Evolutionary conservation across 2,888 invertebrate species (phyloP), one percentile per base, ranked within the genome.

Genomic region (Hirudinaria manillensis): DNA sequence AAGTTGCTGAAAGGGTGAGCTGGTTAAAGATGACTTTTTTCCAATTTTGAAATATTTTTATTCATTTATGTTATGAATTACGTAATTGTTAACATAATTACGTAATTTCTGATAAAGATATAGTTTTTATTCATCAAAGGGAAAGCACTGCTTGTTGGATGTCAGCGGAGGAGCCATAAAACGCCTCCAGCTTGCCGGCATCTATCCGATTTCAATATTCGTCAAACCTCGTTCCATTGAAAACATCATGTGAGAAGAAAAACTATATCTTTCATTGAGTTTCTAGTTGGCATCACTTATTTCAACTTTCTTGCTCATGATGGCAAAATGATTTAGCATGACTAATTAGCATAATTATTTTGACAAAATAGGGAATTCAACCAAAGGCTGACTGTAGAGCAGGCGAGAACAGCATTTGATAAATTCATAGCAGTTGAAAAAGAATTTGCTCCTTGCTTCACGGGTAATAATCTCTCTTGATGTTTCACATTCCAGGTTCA

Each of bases 81-180:
- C 45, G 16, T 7, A 7, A 16, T 2, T 38, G 38, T 6, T 38
- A 38, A 6, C 4, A 10, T 38, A 6, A 3, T 38, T 38, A 38
- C 38, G 3, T 45, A 45, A 45, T 45, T 45, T 45, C 10, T 45
- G 10, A 16, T 16, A 45, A 45, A 45, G 10, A 16, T 45, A 16
- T 45, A 1, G 13, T 45, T 16, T 45, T 45, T 16, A 45, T 45
- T 7, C 45, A 45, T 6, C n/a, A 4, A 81, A 84, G 92, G 94
- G 94, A 80, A 97, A 96, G 87, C 99, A 99, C 88, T 99, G 99
- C 89, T 97, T 99, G 87, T 89, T 99, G 86, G 99, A 99, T 87
- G 99, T 99, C 71, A 98, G 97, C 88, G 99, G 97, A 78, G 98
- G 99, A 88, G 99, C 99, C 82, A 99, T 99, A 84, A 96, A 97